Percentiles rank a stretch among this genome's conserved stretches.
phyloP scores from a whole-genome alignment of 2,113 vertebrate species.

The Enhydra lutris region DNA sequence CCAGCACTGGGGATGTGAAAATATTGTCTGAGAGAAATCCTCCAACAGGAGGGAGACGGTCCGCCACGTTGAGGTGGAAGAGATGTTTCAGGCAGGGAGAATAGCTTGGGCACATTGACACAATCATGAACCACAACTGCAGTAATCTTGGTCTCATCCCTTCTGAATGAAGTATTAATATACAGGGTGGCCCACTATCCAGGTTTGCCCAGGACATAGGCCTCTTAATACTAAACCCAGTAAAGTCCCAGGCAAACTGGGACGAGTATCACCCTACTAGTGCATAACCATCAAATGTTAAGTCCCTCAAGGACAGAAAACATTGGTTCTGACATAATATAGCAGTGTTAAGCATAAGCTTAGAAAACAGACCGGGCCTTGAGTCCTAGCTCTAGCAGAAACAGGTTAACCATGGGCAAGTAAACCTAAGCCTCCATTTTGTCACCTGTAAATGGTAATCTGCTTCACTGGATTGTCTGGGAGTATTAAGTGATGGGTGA shows the following conservation, averaged over 20 bases:
- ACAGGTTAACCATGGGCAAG: neutral
- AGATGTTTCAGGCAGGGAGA: neutral
- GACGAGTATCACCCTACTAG: neutral
- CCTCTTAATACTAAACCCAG: neutral
- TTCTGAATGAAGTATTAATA: neutral
- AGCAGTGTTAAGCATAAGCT: neutral
- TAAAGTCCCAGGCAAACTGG: neutral
- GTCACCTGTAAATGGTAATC: neutral
- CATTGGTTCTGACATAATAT: neutral
- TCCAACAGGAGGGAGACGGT: conserved; percentile 19
- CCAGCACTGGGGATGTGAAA: neutral
- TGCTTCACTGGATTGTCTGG: neutral
- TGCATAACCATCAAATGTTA: neutral
- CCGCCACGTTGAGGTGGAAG: neutral
- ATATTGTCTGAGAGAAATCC: neutral
- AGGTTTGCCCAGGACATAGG: neutral
- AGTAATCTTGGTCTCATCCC: neutral
- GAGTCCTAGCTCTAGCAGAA: neutral
- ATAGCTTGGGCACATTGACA: neutral
- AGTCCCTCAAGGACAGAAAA: neutral
- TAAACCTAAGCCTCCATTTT: neutral
- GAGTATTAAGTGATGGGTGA: neutral
- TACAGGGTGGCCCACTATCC: neutral
- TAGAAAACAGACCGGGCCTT: neutral
- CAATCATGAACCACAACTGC: neutral